phyloP scores from a whole-genome alignment of 2,113 vertebrate species.

The Mixornis gularis region DNA sequence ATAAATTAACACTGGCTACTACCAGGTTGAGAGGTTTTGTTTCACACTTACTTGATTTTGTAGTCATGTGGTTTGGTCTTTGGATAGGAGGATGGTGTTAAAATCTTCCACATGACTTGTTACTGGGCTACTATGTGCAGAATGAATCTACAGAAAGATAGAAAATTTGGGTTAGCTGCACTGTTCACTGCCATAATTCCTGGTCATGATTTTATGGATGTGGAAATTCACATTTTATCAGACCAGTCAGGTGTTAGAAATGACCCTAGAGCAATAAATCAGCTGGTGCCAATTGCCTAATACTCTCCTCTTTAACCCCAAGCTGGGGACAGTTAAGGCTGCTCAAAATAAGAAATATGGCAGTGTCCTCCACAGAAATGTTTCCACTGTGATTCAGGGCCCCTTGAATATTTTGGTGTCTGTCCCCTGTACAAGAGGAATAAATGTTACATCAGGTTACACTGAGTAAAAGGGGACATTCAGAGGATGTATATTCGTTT shows the following conservation, averaged over 20 bases:
- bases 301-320: not conserved
- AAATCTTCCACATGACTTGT: not conserved
- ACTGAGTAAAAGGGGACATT: not conserved
- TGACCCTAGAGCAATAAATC: not conserved
- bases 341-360: not conserved
- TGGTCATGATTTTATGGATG: not conserved
- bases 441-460: not conserved
- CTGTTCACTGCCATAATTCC: not conserved
- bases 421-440: not conserved
- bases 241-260: not conserved
- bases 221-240: not conserved
- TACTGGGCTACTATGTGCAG: not conserved
- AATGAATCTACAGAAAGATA: not conserved
- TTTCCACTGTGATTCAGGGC: not conserved
- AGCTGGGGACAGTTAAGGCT: not conserved
- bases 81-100: not conserved
- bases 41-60: slow-evolving; percentile 54
- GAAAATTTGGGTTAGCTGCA: not conserved
- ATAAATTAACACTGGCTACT: slow-evolving; percentile 62
- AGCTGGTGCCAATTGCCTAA: not conserved
- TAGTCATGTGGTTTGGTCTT: slow-evolving; percentile 39
- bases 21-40: slow-evolving; percentile 49
- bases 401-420: not conserved
- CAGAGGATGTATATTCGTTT: not conserved
- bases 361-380: not conserved